Base-by-base conservation (phyloP, 2,113 vertebrate species). In the Cynoglossus semilaevis region DNA sequence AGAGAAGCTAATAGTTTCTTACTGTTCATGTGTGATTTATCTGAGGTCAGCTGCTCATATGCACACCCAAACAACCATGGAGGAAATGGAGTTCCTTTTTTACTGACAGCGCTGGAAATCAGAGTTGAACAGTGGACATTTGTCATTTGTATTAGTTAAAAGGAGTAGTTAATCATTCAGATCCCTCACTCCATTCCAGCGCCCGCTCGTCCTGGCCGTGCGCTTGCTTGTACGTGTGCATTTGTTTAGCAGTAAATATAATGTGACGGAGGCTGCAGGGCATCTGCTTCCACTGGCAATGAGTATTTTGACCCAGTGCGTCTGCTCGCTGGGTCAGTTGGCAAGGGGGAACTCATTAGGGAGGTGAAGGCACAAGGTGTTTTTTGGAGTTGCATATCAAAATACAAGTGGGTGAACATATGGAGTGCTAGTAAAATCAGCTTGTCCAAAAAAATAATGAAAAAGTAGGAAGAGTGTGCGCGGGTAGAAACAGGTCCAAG, bases 101-200 rank as follows among this genome's bases (percentile, higher is more conserved):
- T 18, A 46, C 75, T 78, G 83, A 86, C 84, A 82, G 77, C 52
- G 59, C 76, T 44, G 77, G 70, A 82, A 29, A 85, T 76, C 58
- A 81, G 79, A 81, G 84, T 79, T 45, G 70, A 78, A 84, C 74
- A 34, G 70, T 58, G 80, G 76, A 79, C 75, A 79, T 83, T 85
- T 86, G 76, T 87, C 79, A 86, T 89, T 75, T 76, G 66, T 74
- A 78, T 75, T 63, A 60, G 80, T 19, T n/a, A n/a, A n/a, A n/a
- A n/a, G n/a, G n/a, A n/a, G n/a, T n/a, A n/a, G n/a, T n/a, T n/a
- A n/a, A n/a, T 6, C 22, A 29, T 29, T 29, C 22, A 29, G 22
- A 29, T 29, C 22, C 22, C 6, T 29, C 22, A 29, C 22, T 29
- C 3, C 22, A 6, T 29, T 2, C 22, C 22, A 29, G 22, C 22